Conservation (phyloP, 1,140 invertebrate genomes). For the Thaumetopoea pityocampa region DNA sequence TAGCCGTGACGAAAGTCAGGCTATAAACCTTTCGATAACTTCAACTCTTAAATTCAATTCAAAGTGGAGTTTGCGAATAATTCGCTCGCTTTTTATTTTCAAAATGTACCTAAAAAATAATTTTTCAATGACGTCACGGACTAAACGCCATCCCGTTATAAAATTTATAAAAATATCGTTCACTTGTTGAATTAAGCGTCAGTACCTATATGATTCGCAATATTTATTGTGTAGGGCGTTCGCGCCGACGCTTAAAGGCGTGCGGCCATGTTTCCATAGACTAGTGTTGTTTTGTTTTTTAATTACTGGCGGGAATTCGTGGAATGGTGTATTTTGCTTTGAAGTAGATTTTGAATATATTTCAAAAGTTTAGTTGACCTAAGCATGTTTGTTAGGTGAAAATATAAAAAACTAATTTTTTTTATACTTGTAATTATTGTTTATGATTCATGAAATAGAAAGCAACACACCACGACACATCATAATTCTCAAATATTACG, state of each 20-base stretch:
- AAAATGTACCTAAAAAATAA: no score
- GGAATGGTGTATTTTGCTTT: neutral
- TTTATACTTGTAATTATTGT: no score
- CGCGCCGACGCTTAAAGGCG: constrained; percentile 55
- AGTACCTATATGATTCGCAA: constrained; percentile 49
- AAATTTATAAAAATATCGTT: constrained; percentile 7
- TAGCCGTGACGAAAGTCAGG: no score
- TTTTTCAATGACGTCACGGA: constrained; percentile 2
- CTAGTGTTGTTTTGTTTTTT: constrained; percentile 2
- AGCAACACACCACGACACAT: constrained; percentile 3
- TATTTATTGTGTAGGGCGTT: constrained; percentile 48
- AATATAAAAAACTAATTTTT: no score
- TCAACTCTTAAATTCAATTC: no score
- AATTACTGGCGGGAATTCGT: neutral
- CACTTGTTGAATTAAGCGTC: constrained; percentile 45
- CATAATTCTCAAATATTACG: no score
- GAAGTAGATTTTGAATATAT: no score
- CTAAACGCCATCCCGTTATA: neutral
- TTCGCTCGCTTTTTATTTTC: no score
- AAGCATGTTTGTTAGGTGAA: no score
- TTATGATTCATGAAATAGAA: neutral
- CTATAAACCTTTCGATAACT: no score
- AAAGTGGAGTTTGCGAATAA: no score
- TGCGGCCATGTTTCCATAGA: constrained; percentile 44
- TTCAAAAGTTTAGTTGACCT: no score